Base-by-base conservation (phyloP, 2,888 invertebrate genomes). In the Lithophane socia region DNA sequence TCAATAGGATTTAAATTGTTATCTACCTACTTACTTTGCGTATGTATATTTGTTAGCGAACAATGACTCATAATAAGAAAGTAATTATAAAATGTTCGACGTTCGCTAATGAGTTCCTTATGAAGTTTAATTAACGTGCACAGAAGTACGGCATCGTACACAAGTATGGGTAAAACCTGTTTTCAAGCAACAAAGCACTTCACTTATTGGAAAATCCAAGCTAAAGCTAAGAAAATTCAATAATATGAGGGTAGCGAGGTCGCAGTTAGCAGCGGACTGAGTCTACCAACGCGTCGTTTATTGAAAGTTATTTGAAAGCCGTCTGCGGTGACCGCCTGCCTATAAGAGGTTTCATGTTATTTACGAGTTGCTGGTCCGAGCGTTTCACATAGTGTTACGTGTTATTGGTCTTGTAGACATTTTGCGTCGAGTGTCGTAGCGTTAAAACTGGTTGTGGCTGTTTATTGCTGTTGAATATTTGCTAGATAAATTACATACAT, bases 231-330 rank as follows among this genome's bases (percentile, higher is more conserved):
- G 92, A 91, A 93, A 92, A 92, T 93, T 93, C 90, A 92, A 92
- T 93, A 93, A 91, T 89, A 90, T 88, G 86, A 87, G 86, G 87
- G 88, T 85, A 88, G 83, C 80, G 83, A 80, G 87, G 86, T 86
- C 87, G 79, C 86, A 85, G 87, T 84, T 85, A 89, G 82, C 79
- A 67, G 82, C 87, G 86, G 85, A 77, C 85, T 80, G 85, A 83
- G 73, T 87, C 85, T 88, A 87, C 89, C 87, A 84, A 87, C 89
- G 89, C 87, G 88, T 86, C 89, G 87, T 86, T 92, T 93, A 92
- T 92, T 92, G 91, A 89, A 92, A 92, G 91, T 92, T 92, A 92
- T 92, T 93, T 92, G 89, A 91, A 92, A 93, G 88, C 90, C 90
- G 90, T 91, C 91, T 91, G 90, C 90, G 89, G 90, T 89, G 86